phyloP scores from a whole-genome alignment of 2,113 vertebrate species.

The Pleuronectes platessa region DNA sequence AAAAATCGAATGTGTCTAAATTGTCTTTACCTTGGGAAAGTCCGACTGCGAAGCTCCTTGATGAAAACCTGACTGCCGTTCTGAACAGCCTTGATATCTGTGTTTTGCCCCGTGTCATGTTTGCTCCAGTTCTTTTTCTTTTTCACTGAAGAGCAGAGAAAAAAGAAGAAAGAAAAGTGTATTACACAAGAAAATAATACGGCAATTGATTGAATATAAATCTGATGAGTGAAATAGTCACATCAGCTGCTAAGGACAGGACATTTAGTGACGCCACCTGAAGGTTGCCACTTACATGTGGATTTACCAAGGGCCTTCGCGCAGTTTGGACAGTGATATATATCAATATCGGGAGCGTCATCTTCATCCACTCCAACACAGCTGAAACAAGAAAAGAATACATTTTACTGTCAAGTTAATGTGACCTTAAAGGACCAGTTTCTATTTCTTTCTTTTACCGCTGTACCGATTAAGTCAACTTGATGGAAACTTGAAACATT shows the following conservation, averaged over 20 bases:
- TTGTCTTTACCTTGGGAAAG: constrained; percentile 91
- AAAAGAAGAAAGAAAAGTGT: not conserved
- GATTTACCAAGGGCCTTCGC: constrained; percentile 97
- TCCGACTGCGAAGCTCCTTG: constrained; percentile 94
- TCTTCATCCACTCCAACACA: constrained; percentile 98
- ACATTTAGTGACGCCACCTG: not conserved
- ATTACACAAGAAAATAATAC: not conserved
- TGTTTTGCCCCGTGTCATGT: constrained; percentile 90
- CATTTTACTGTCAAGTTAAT: not conserved
- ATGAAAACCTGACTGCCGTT: constrained; percentile 98
- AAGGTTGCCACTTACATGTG: constrained; percentile 84
- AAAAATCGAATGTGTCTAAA: not conserved
- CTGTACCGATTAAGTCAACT: not conserved
- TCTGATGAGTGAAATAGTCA: not conserved
- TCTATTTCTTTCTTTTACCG: too few relatives aligned
- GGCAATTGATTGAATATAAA: not conserved
- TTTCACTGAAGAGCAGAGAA: constrained; percentile 86
- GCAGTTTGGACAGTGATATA: constrained; percentile 98
- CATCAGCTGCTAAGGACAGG: not conserved
- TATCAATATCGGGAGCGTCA: constrained; percentile 96
- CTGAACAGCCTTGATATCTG: constrained; percentile 93
- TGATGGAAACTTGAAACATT: not conserved
- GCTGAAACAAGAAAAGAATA: constrained; percentile 77
- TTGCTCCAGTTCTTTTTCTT: constrained; percentile 98
- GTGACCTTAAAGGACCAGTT: not conserved